Evolutionary conservation across 2,888 invertebrate species (phyloP).

Genomic region (Eupithecia pulchellata): DNA sequence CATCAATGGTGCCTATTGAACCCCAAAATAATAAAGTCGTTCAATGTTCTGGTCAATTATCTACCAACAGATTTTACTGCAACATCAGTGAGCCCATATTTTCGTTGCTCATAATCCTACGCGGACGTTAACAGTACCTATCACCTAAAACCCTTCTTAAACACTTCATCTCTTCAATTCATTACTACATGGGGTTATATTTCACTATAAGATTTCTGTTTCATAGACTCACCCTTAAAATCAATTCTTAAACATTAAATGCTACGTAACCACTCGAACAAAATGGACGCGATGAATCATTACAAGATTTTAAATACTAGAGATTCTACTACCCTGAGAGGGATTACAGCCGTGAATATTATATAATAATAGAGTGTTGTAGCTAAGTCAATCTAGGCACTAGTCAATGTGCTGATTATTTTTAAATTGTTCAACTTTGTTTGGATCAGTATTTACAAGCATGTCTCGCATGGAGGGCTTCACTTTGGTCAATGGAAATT

Average conservation of each 20-base stretch:
- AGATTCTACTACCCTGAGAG: constrained; percentile 63
- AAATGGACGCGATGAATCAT: constrained; percentile 75
- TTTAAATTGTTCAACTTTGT: constrained; percentile 29
- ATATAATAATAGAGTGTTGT: constrained; percentile 38
- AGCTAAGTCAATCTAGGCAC: constrained; percentile 39
- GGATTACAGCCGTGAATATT: constrained; percentile 59
- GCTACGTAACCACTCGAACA: constrained; percentile 65
- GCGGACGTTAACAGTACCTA: constrained; percentile 30
- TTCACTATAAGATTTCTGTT: constrained; percentile 26
- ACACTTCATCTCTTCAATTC: constrained; percentile 22
- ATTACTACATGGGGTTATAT: constrained; percentile 26
- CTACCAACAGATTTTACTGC: background rate
- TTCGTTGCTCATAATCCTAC: constrained; percentile 24
- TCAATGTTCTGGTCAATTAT: background rate
- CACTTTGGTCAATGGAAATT: constrained; percentile 83
- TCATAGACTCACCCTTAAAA: constrained; percentile 39
- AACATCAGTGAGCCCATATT: constrained; percentile 13
- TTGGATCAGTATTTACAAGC: constrained; percentile 58
- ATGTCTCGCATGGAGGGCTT: constrained; percentile 77
- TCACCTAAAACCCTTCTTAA: constrained; percentile 17
- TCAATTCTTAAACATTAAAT: constrained; percentile 34
- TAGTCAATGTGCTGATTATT: constrained; percentile 52
- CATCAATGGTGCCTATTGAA: background rate
- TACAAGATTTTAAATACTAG: constrained; percentile 54
- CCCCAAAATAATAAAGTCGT: background rate